Evolutionary conservation across 2,888 invertebrate species (phyloP).

Genomic region (Horisme vitalbata): DNA sequence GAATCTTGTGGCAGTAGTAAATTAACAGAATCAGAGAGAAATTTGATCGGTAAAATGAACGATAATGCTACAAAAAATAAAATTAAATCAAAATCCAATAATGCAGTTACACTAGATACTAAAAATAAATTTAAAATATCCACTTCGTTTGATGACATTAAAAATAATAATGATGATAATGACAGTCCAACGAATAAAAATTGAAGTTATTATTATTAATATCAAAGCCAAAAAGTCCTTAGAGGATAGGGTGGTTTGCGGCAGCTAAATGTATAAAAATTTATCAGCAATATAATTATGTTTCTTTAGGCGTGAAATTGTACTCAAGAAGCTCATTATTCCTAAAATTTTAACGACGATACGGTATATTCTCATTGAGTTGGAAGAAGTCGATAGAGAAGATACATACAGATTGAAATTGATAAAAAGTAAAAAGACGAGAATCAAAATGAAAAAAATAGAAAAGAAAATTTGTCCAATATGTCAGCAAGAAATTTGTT

Average conservation of each 20-base stretch:
- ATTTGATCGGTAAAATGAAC: constrained; percentile 3
- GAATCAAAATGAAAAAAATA: constrained; percentile 19
- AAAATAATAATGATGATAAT: neutral
- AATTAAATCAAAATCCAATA: constrained; percentile 7
- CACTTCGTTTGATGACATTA: constrained; percentile 2
- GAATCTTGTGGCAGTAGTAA: neutral
- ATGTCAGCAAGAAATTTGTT: neutral
- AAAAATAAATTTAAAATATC: constrained; percentile 4
- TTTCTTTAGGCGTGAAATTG: constrained; percentile 48
- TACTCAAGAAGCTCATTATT: constrained; percentile 45
- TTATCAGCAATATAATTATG: constrained; percentile 1
- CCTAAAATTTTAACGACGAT: constrained; percentile 45
- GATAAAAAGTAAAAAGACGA: constrained; percentile 35
- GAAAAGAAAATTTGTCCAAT: constrained; percentile 2
- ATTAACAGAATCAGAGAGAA: constrained; percentile 17
- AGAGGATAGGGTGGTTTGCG: constrained; percentile 4
- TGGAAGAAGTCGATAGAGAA: constrained; percentile 52
- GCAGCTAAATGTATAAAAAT: constrained; percentile 4
- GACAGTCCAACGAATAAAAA: neutral
- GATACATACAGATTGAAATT: constrained; percentile 46
- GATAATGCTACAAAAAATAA: neutral
- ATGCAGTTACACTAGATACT: constrained; percentile 1
- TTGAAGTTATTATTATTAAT: neutral
- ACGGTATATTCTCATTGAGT: constrained; percentile 42
- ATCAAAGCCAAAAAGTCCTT: constrained; percentile 5